Evolutionary conservation across 2,888 invertebrate species (phyloP).

Genomic region (Cheilosia impressa): DNA sequence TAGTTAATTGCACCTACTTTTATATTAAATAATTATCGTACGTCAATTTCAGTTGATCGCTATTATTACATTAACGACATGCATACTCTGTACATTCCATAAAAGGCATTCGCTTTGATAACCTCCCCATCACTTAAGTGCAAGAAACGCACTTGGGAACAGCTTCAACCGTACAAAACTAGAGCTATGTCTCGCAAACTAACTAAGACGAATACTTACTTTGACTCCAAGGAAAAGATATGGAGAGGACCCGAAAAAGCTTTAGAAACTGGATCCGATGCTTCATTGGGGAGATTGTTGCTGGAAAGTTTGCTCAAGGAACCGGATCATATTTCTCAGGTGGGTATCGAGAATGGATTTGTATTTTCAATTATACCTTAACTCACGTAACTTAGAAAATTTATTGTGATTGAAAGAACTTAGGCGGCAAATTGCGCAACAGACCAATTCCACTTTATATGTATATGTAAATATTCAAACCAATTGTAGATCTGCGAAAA

Average conservation of each 20-base stretch:
- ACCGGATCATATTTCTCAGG: conserved; percentile 43
- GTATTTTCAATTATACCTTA: no score
- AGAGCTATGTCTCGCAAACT: conserved; percentile 11
- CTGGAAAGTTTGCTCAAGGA: conserved; percentile 25
- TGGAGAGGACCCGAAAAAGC: conserved; percentile 33
- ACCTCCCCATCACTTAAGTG: neutral
- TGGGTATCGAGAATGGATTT: no score
- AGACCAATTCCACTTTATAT: no score
- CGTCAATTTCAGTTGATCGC: neutral
- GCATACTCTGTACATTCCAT: neutral
- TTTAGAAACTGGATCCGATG: conserved; percentile 7
- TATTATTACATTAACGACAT: neutral
- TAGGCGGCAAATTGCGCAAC: neutral
- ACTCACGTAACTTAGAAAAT: neutral
- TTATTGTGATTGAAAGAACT: neutral
- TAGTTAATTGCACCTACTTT: no score
- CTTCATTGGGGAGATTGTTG: conserved; percentile 27
- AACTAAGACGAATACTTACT: neutral
- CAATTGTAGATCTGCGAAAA: conserved; percentile 79
- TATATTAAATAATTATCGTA: neutral
- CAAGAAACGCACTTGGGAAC: neutral
- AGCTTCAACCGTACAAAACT: neutral
- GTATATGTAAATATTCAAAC: neutral
- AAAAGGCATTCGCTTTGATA: conserved; percentile 1
- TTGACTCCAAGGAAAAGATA: conserved; percentile 2